Conservation (phyloP, 2,113 vertebrate genomes). For the Petrocephalus microphthalmus region DNA sequence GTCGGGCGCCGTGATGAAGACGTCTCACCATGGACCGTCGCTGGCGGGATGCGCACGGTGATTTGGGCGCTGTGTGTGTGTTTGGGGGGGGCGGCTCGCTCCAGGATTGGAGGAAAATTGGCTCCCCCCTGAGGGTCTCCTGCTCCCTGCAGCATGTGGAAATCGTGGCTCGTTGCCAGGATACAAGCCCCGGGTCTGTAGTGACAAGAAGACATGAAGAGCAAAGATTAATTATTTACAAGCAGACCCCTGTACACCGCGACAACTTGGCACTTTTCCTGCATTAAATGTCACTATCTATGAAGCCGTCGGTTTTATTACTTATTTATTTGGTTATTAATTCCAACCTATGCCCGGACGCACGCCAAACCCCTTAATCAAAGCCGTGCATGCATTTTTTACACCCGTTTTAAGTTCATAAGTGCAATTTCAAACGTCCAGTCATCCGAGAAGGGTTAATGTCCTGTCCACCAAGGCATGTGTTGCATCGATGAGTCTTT, state of each 20-base stretch:
- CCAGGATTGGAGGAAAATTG: slow-evolving; percentile 68
- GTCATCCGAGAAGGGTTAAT: neutral
- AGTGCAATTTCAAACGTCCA: neutral
- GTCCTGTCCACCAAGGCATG: neutral
- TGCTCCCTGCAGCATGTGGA: slow-evolving; percentile 60
- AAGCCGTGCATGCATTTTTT: slow-evolving; percentile 11
- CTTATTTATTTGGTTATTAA: slow-evolving; percentile 49
- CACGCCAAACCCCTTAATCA: neutral
- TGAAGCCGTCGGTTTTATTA: slow-evolving; percentile 62
- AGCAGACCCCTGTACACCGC: slow-evolving; percentile 63
- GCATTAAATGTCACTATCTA: slow-evolving; percentile 70
- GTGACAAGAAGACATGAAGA: slow-evolving; percentile 72
- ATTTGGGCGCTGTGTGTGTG: neutral
- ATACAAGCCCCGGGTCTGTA: slow-evolving; percentile 68
- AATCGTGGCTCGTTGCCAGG: slow-evolving; percentile 73
- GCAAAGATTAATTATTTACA: slow-evolving; percentile 72
- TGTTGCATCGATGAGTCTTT: neutral
- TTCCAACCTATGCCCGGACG: slow-evolving; percentile 24
- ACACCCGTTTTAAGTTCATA: slow-evolving; percentile 7
- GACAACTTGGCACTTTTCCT: slow-evolving; percentile 66
- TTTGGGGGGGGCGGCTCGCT: slow-evolving; percentile 24
- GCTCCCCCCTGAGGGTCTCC: slow-evolving; percentile 82
- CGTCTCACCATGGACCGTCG: slow-evolving; percentile 27
- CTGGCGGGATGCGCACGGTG: slow-evolving; percentile 25
- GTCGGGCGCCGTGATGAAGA: slow-evolving; percentile 15